Evolutionary conservation across 1,140 invertebrate genomes (phyloP).

Genomic region (Cheumatopsyche charites): DNA sequence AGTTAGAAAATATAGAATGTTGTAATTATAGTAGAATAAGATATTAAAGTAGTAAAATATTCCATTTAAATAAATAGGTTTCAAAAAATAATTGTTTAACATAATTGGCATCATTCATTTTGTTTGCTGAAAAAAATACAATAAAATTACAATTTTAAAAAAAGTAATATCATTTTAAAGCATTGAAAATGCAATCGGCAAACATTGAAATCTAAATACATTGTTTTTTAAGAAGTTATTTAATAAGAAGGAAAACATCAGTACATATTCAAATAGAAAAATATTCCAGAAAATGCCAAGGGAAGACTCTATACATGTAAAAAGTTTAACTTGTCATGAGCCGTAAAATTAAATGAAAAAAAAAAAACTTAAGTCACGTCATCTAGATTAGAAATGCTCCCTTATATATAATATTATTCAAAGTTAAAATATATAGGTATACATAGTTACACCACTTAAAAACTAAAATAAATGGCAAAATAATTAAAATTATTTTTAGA

Average conservation of each 20-base stretch:
- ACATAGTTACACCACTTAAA: constrained; percentile 36
- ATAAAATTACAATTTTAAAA: no score
- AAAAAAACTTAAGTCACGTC: constrained; percentile 23
- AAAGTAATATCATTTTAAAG: no score
- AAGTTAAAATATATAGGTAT: constrained; percentile 35
- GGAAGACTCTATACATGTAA: constrained; percentile 21
- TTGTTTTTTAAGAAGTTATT: no score
- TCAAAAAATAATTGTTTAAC: not conserved
- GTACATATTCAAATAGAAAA: no score
- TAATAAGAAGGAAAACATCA: no score
- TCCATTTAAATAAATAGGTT: not conserved
- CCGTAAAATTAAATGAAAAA: no score
- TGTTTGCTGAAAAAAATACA: not conserved
- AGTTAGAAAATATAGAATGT: not conserved
- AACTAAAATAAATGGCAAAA: constrained; percentile 34
- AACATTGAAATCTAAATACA: no score
- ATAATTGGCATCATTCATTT: not conserved
- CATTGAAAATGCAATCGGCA: no score
- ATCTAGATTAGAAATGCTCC: constrained; percentile 27
- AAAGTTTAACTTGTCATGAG: constrained; percentile 21
- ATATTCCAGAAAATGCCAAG: constrained; percentile 18
- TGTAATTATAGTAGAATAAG: not conserved
- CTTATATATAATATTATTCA: constrained; percentile 12
- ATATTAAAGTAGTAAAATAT: not conserved
- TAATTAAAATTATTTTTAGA: constrained; percentile 8